Conservation (phyloP, 2,797 vertebrate species). For the Arrhamphus sclerolepis region DNA sequence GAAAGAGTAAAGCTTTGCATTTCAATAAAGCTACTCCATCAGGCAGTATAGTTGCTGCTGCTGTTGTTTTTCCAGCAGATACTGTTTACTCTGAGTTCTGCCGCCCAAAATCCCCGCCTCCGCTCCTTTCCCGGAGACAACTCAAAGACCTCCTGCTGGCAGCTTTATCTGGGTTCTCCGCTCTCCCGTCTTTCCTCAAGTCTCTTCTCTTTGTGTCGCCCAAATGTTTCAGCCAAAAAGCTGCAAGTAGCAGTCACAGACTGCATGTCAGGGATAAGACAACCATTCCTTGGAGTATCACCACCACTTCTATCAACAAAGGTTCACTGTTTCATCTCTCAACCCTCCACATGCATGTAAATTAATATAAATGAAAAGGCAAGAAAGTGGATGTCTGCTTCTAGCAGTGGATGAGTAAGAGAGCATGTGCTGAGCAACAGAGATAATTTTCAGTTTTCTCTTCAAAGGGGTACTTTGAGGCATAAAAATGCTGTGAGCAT, state of each 20-base stretch:
- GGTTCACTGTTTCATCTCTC: slow-evolving; percentile 45
- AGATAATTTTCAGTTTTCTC: slow-evolving; percentile 43
- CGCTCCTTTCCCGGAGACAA: slow-evolving; percentile 58
- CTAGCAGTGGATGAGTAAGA: slow-evolving; percentile 31
- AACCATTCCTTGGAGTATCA: slow-evolving; percentile 70
- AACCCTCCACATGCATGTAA: slow-evolving; percentile 47
- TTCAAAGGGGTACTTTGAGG: slow-evolving; percentile 42
- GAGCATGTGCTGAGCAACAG: slow-evolving; percentile 27
- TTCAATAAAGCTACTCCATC: slow-evolving; percentile 72
- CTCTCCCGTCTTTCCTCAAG: slow-evolving; percentile 58
- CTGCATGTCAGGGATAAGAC: slow-evolving; percentile 66
- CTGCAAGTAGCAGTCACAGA: slow-evolving; percentile 59
- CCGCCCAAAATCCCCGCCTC: slow-evolving; percentile 54
- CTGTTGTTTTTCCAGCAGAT: slow-evolving; percentile 72
- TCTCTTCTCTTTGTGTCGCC: slow-evolving; percentile 61
- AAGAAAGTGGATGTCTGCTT: slow-evolving; percentile 30
- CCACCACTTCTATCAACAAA: slow-evolving; percentile 51
- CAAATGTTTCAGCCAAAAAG: slow-evolving; percentile 62
- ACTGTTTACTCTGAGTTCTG: slow-evolving; percentile 69
- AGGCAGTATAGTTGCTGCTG: slow-evolving; percentile 52
- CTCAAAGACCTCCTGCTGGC: slow-evolving; percentile 78
- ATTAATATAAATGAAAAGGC: slow-evolving; percentile 44
- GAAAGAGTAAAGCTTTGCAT: slow-evolving; percentile 70
- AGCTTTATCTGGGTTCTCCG: slow-evolving; percentile 71
- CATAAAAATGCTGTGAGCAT: slow-evolving; percentile 14